Evolutionary conservation across 2,888 invertebrate genomes (phyloP), one percentile per base, ranked within the genome.

Genomic region (Spilarctia lutea): DNA sequence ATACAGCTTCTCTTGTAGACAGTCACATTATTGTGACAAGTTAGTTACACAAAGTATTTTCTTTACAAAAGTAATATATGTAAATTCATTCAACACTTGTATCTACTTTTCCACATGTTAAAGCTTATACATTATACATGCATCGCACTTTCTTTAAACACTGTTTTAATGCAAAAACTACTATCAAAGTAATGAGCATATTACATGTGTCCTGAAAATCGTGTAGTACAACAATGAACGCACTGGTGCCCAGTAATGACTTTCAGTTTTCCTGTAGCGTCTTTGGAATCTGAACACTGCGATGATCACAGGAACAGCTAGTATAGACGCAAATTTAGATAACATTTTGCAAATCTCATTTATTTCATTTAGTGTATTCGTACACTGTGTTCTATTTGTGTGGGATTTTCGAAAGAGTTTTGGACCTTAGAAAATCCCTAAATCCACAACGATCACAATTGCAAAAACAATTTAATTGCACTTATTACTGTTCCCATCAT

Each of bases 251-350:
- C 75, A 72, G 72, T 84, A 81, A 86, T 83, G 86, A 89, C 88
- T 89, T 87, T 90, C 94, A 92, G 93, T 91, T 89, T 89, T 90
- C 77, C 74, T 95, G 82, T 94, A 76, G 95, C 95, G 94, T 92
- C 92, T 88, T 71, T 89, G 94, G 95, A 95, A 95, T 94, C 94
- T 91, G 90, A 88, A 89, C 86, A 85, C 86, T 85, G 91, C 90
- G 91, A 93, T 86, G 11, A 63, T 72, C 93, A 86, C 89, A 85
- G 88, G 84, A 88, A 79, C 94, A 94, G 94, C 94, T 95, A 94
- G 94, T 94, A 92, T 87, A 89, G 91, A 94, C 93, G 94, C 94
- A 83, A 79, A 18, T 70, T 67, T 24, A 30, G 39, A 48, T 0
- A 60, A n/a, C 10, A n/a, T n/a, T n/a, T 56, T n/a, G 52, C 52